These are phyloP conservation scores for Oeneis ivallda DNA, from an alignment of 2,888 invertebrate genomes.

Conservation along the genomic window DNA sequence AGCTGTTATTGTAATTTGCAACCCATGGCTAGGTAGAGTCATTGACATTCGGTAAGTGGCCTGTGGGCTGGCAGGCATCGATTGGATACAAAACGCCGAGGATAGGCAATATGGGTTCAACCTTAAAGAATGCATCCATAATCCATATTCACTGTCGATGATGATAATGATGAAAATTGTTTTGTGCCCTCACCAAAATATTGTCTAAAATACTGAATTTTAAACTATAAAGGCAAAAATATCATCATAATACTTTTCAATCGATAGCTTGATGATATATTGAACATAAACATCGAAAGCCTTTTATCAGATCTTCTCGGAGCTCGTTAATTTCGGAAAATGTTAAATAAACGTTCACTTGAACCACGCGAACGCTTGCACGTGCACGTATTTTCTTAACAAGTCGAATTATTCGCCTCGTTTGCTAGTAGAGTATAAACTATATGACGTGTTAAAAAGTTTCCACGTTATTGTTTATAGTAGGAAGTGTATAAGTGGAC, in stretches of 20 bases:
- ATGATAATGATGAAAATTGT: too few species aligned
- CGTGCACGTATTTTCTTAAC: constrained; percentile 75
- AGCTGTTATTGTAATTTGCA: too few species aligned
- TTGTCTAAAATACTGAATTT: too few species aligned
- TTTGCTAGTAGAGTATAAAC: constrained; percentile 51
- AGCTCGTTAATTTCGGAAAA: constrained; percentile 34
- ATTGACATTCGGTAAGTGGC: too few species aligned
- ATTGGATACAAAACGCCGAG: too few species aligned
- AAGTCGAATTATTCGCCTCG: constrained; percentile 75
- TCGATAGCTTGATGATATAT: neutral
- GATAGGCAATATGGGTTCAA: too few species aligned
- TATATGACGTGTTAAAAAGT: constrained; percentile 75
- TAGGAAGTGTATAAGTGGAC: constrained; percentile 64
- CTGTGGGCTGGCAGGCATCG: too few species aligned
- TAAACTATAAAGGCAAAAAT: neutral
- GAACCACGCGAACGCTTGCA: constrained; percentile 45
- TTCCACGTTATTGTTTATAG: constrained; percentile 76
- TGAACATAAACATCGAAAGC: constrained; percentile 19
- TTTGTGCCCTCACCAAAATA: too few species aligned
- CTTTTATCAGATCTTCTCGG: constrained; percentile 14
- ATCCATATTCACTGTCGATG: too few species aligned
- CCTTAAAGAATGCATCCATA: too few species aligned
- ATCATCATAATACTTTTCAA: neutral
- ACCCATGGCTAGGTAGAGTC: too few species aligned
- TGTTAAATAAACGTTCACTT: constrained; percentile 38